Evolutionary conservation across 2,797 vertebrate genomes (phyloP).

Genomic region (Mormyrus hasselquistii): DNA sequence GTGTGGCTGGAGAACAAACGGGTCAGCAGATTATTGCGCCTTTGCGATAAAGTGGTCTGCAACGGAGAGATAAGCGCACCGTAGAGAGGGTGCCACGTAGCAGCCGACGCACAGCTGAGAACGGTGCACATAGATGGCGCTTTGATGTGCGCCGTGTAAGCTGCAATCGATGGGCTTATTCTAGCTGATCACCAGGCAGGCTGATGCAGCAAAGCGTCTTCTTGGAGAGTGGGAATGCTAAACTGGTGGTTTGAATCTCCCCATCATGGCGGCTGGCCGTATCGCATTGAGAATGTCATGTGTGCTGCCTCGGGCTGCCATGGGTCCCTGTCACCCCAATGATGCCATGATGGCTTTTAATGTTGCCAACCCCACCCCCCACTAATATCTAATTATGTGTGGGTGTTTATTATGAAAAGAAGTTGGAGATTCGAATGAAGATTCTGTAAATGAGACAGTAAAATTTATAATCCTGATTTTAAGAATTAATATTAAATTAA

Average conservation of each 20-base stretch:
- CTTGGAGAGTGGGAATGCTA: conserved; percentile 31
- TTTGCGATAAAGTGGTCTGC: conserved; percentile 48
- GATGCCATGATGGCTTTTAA: background rate
- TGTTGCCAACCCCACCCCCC: background rate
- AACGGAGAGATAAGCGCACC: conserved; percentile 49
- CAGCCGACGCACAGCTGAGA: conserved; percentile 35
- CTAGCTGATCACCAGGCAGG: conserved; percentile 32
- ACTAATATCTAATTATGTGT: background rate
- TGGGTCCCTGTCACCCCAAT: background rate
- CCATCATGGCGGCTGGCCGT: background rate
- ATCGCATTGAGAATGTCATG: background rate
- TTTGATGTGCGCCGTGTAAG: conserved; percentile 36
- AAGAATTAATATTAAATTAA: background rate
- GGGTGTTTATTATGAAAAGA: background rate
- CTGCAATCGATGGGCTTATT: conserved; percentile 32
- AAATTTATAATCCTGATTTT: background rate
- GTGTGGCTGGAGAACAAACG: background rate
- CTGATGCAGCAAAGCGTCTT: conserved; percentile 33
- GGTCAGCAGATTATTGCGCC: conserved; percentile 26
- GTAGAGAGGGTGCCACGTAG: conserved; percentile 31
- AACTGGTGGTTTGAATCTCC: too few relatives aligned
- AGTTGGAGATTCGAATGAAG: background rate
- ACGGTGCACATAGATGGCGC: conserved; percentile 25
- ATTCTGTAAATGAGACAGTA: background rate
- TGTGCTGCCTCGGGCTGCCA: background rate